phyloP scores from a whole-genome alignment of 2,888 invertebrate species.

The Heliconius ethilla region DNA sequence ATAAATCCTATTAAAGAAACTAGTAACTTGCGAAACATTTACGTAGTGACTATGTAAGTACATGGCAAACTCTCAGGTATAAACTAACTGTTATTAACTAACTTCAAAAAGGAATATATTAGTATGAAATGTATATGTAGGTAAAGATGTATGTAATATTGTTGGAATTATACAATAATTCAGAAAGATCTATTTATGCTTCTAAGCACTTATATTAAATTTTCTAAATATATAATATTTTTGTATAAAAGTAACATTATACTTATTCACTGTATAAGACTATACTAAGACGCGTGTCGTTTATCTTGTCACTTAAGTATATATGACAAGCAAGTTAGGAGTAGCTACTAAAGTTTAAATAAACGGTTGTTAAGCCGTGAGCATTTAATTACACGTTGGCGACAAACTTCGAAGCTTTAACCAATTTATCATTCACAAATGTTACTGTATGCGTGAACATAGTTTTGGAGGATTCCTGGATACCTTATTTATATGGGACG shows the following conservation, averaged over 20 bases:
- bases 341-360: conserved; percentile 42
- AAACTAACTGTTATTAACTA: neutral
- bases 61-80: neutral
- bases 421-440: conserved; percentile 37
- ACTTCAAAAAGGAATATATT: neutral
- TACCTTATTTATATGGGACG: neutral
- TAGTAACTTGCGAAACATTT: neutral
- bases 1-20: neutral
- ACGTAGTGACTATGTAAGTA: conserved; percentile 13
- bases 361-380: conserved; percentile 44
- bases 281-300: conserved; percentile 9
- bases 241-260: neutral
- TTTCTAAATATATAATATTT: too few species aligned
- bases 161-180: too few species aligned
- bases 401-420: conserved; percentile 41
- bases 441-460: conserved; percentile 27
- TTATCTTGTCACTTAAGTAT: conserved; percentile 35
- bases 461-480: conserved; percentile 25
- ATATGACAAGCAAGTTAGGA: conserved; percentile 41
- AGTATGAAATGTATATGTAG: too few species aligned
- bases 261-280: conserved; percentile 9
- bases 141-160: too few species aligned
- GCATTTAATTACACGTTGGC: conserved; percentile 43
- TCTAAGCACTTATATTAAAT: too few species aligned
- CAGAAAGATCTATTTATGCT: too few species aligned